Evolutionary conservation across 2,797 vertebrate genomes (phyloP).

Genomic region (Poecilia wingei): DNA sequence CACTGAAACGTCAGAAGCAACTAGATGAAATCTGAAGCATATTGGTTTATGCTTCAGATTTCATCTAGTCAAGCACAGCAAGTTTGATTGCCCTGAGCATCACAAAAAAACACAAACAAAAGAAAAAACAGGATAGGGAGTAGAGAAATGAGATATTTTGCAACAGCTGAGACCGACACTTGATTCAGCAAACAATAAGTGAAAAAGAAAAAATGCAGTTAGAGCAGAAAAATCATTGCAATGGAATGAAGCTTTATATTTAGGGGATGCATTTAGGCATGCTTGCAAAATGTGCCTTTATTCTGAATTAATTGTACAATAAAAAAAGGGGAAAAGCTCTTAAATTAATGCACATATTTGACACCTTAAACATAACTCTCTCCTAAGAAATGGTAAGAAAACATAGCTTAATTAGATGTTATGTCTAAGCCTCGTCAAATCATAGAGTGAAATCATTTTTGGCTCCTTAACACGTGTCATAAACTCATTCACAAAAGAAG

Average conservation of each 20-base stretch:
- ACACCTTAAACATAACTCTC: neutral
- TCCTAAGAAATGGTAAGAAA: neutral
- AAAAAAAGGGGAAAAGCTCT: neutral
- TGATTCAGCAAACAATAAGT: neutral
- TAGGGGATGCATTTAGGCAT: neutral
- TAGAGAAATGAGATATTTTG: neutral
- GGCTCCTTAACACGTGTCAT: neutral
- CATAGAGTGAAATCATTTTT: neutral
- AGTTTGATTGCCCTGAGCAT: neutral
- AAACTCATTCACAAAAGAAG: neutral
- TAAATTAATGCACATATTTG: neutral
- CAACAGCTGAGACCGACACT: slow-evolving; percentile 1
- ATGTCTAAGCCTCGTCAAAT: neutral
- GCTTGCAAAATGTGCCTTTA: neutral
- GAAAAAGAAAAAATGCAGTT: neutral
- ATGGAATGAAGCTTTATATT: neutral
- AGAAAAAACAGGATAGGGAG: neutral
- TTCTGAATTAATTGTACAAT: neutral
- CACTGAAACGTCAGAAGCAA: neutral
- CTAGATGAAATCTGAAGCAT: neutral
- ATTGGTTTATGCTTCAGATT: neutral
- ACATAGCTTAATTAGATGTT: neutral
- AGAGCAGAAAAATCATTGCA: neutral
- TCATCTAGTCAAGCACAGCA: neutral
- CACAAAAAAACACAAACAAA: neutral